A percentile compares a stretch with the other conserved stretches of the same genome.
Evolutionary conservation across 2,888 invertebrate genomes (phyloP).

Genomic region (Amblyteles armatorius): DNA sequence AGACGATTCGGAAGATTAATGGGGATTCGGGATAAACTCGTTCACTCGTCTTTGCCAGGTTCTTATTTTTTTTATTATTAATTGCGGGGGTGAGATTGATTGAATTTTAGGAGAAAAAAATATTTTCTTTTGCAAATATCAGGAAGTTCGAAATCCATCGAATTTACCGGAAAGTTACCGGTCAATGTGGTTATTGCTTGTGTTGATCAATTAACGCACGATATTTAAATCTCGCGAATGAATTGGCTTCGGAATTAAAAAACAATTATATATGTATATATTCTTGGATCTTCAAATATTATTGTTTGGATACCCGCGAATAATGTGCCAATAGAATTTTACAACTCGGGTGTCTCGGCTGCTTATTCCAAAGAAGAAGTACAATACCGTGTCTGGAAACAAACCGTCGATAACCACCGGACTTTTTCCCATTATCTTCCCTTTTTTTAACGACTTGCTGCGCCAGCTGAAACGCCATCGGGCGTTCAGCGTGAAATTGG

Average conservation of each 20-base stretch:
- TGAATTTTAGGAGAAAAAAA: slow-evolving; percentile 26
- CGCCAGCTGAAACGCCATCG: slow-evolving; percentile 6
- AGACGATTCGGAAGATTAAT: slow-evolving; percentile 50
- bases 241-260: slow-evolving; percentile 38
- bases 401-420: background rate
- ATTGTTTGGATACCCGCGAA: background rate
- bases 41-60: slow-evolving; percentile 48
- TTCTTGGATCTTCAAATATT: background rate
- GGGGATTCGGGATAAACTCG: slow-evolving; percentile 56
- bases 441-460: background rate
- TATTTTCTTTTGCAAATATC: slow-evolving; percentile 4
- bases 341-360: slow-evolving; percentile 2
- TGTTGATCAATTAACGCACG: slow-evolving; percentile 40
- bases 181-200: slow-evolving; percentile 32
- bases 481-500: slow-evolving; percentile 38
- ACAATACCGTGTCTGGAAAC: background rate
- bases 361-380: background rate
- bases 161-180: slow-evolving; percentile 30
- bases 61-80: slow-evolving; percentile 34
- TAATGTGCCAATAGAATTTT: background rate
- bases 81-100: slow-evolving; percentile 35
- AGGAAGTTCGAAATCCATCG: slow-evolving; percentile 37
- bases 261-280: background rate
- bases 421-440: slow-evolving; percentile 30
- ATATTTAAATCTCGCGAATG: slow-evolving; percentile 31